Percentiles rank a stretch among this genome's conserved stretches.
phyloP scores from a whole-genome alignment of 2,888 invertebrate species.

The Lepidocyrtoides sp. region DNA sequence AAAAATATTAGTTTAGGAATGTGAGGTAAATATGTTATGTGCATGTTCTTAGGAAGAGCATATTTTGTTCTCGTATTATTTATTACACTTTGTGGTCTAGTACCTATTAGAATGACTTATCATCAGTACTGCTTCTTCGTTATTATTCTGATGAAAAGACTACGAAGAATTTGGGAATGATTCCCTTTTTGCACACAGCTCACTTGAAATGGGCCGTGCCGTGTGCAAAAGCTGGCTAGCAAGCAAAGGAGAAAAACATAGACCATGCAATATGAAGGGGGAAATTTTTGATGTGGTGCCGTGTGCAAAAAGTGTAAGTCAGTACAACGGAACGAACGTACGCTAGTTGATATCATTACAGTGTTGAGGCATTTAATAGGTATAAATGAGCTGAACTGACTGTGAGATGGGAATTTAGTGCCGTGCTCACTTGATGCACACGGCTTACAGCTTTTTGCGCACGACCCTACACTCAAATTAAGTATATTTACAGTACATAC shows the following conservation, averaged over 20 bases:
- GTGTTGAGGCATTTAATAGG: background rate
- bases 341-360: background rate
- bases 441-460: slow-evolving; percentile 59
- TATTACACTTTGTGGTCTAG: slow-evolving; percentile 39
- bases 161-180: slow-evolving; percentile 51
- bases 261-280: background rate
- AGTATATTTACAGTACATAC: slow-evolving; percentile 53
- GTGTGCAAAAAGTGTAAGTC: background rate
- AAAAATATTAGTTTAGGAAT: too few species aligned
- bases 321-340: background rate
- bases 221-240: slow-evolving; percentile 28
- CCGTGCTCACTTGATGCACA: slow-evolving; percentile 43
- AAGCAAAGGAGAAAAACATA: slow-evolving; percentile 5
- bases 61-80: background rate
- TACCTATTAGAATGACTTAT: slow-evolving; percentile 17
- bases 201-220: background rate
- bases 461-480: slow-evolving; percentile 47
- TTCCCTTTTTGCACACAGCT: slow-evolving; percentile 65
- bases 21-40: too few species aligned
- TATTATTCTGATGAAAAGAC: slow-evolving; percentile 23
- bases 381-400: background rate
- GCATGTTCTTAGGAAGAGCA: too few species aligned
- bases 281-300: background rate
- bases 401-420: background rate
- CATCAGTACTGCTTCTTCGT: background rate